Conservation (phyloP, 2,113 vertebrate species). For the Hippocampus barbouri region DNA sequence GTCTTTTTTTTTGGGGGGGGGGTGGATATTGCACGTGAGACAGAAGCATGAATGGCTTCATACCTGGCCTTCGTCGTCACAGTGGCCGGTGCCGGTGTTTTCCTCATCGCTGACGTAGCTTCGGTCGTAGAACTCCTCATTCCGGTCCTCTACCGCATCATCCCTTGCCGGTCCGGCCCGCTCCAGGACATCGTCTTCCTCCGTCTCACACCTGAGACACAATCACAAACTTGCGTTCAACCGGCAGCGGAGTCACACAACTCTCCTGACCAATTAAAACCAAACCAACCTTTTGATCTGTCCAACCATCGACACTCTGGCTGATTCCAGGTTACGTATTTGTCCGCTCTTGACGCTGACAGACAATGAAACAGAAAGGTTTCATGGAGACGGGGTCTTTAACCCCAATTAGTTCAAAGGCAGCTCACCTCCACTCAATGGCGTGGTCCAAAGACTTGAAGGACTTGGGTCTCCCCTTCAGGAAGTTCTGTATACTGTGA, state of each 20-base stretch:
- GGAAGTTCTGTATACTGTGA: conserved; percentile 70
- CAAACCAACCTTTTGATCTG: conserved; percentile 63
- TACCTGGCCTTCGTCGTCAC: conserved; percentile 20
- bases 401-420: too few relatives aligned
- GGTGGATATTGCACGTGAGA: too few relatives aligned
- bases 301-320: conserved; percentile 70
- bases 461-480: conserved; percentile 64
- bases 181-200: conserved; percentile 43
- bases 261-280: background rate
- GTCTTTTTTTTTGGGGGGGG: background rate
- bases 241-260: background rate
- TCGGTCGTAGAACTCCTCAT: conserved; percentile 59
- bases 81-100: conserved; percentile 41
- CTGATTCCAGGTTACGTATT: conserved; percentile 71
- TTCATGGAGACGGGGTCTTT: background rate
- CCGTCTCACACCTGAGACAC: conserved; percentile 53
- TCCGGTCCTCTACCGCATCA: conserved; percentile 45
- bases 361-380: background rate
- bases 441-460: conserved; percentile 71
- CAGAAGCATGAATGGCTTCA: background rate
- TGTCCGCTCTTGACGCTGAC: conserved; percentile 69
- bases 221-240: background rate
- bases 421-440: conserved; percentile 67
- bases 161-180: conserved; percentile 46
- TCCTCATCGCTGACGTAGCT: conserved; percentile 55